Evolutionary conservation across 2,113 vertebrate species (phyloP).

Genomic region (Corythaeola cristata): DNA sequence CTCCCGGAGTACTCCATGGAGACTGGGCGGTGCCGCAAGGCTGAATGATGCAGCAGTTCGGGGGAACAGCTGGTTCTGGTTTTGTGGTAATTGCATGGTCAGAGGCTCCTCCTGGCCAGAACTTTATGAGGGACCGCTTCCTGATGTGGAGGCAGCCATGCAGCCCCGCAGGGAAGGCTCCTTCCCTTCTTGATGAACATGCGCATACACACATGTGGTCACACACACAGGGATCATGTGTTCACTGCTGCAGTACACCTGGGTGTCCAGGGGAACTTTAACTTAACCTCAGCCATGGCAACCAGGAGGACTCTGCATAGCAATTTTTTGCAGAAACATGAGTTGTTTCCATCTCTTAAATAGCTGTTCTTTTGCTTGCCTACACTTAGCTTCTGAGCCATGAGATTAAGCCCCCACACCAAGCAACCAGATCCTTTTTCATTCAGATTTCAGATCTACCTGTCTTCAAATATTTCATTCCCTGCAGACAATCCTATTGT

Average conservation of each 20-base stretch:
- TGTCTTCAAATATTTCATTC: not conserved
- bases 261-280: not conserved
- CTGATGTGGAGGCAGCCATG: not conserved
- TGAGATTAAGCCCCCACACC: not conserved
- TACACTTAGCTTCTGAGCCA: not conserved
- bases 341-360: not conserved
- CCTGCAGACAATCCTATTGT: not conserved
- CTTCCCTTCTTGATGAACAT: not conserved
- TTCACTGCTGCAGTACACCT: not conserved
- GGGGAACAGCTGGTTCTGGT: not conserved
- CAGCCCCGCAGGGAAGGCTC: not conserved
- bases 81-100: not conserved
- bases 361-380: not conserved
- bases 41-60: fast-evolving
- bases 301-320: not conserved
- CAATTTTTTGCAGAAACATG: not conserved
- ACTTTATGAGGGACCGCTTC: not conserved
- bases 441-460: not conserved
- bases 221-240: fast-evolving
- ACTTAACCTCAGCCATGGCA: not conserved
- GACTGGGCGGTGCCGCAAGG: not conserved
- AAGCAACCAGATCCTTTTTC: not conserved
- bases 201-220: fast-evolving
- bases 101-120: not conserved
- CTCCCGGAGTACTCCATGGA: too few species aligned